These are phyloP conservation scores for Zosterops borbonicus DNA, from an alignment of 2,113 vertebrate species.

Conservation along the genomic window DNA sequence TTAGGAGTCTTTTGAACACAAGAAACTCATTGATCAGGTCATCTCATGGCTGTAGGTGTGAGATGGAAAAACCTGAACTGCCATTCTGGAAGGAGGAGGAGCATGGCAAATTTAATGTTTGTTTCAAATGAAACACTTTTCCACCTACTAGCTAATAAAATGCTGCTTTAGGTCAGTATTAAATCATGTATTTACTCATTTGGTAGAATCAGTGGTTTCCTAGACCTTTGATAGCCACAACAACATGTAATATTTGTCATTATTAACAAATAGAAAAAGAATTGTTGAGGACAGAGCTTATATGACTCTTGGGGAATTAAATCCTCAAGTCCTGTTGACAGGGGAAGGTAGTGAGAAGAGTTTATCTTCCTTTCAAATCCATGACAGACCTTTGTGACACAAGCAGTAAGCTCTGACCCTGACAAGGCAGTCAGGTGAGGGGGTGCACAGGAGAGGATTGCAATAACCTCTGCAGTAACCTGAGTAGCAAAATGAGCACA, in stretches of 20 bases:
- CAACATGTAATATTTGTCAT: not conserved
- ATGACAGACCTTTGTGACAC: not conserved
- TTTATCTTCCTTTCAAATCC: not conserved
- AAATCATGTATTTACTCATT: not conserved
- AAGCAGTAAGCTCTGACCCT: not conserved
- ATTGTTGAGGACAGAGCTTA: not conserved
- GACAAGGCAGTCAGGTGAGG: not conserved
- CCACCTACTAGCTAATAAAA: not conserved
- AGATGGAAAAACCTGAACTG: not conserved
- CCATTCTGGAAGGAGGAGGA: not conserved
- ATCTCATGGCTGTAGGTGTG: not conserved
- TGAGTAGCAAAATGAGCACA: accelerated
- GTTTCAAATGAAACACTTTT: not conserved
- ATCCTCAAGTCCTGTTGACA: not conserved
- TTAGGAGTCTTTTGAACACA: not conserved
- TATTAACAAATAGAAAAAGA: not conserved
- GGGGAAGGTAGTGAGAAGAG: not conserved
- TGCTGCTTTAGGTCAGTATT: not conserved
- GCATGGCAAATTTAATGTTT: not conserved
- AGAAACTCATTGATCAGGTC: not conserved
- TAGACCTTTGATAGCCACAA: not conserved
- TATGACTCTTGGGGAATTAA: not conserved
- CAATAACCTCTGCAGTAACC: not conserved
- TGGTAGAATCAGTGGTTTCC: not conserved
- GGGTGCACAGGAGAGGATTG: accelerated